Conservation (phyloP, 1,140 invertebrate species). For the Centruroides vittatus region DNA sequence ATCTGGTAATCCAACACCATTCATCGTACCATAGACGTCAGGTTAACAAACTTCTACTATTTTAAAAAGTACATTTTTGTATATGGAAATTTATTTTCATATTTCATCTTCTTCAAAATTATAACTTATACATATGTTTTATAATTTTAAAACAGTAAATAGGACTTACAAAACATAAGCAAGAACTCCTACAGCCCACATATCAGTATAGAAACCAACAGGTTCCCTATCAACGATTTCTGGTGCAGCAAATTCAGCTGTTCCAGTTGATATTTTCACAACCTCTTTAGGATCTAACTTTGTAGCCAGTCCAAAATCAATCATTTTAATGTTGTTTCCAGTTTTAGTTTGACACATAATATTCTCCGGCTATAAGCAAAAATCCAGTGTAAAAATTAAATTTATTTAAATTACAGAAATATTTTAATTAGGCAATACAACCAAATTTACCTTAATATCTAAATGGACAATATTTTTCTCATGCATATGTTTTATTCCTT, state of each 20-base stretch:
- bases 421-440: too few relatives aligned
- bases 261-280: conserved; percentile 97
- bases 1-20: too few relatives aligned
- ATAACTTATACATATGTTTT: neutral
- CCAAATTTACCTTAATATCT: conserved; percentile 35
- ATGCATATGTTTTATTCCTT: conserved; percentile 96
- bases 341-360: conserved; percentile 97
- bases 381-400: neutral
- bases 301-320: conserved; percentile 96
- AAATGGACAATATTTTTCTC: conserved; percentile 98
- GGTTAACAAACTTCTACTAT: too few relatives aligned
- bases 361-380: conserved; percentile 65
- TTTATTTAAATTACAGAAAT: neutral
- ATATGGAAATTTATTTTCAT: too few relatives aligned
- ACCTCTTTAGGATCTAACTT: conserved; percentile 96
- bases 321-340: conserved; percentile 87
- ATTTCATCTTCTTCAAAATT: too few relatives aligned
- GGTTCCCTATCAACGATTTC: conserved; percentile 97
- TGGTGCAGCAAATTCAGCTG: conserved; percentile 97
- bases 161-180: conserved; percentile 66
- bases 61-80: too few relatives aligned
- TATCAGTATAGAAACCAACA: conserved; percentile 98
- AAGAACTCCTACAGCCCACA: conserved; percentile 98
- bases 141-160: neutral
- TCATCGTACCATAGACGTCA: too few relatives aligned